These are phyloP conservation scores for Hydroisotoma schaefferi DNA, from an alignment of 2,888 invertebrate genomes.

Conservation along the genomic window DNA sequence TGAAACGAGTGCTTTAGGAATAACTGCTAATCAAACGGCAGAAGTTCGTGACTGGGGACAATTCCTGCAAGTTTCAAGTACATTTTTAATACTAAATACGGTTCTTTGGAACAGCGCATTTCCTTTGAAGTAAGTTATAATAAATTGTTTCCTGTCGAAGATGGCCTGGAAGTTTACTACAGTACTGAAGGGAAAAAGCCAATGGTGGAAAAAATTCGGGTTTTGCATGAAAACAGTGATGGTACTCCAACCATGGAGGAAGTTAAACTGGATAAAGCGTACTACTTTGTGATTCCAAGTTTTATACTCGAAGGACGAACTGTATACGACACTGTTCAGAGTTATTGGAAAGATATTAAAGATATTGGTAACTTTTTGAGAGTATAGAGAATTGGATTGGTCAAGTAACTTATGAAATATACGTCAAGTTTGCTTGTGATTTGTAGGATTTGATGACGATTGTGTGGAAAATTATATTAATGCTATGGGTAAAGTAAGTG, in stretches of 20 bases:
- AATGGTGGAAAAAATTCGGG: constrained; percentile 20
- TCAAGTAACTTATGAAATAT: background rate
- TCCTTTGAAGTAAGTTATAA: background rate
- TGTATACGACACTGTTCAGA: constrained; percentile 25
- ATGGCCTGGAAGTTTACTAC: constrained; percentile 42
- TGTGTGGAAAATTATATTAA: constrained; percentile 34
- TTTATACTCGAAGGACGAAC: constrained; percentile 30
- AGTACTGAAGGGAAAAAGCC: constrained; percentile 5
- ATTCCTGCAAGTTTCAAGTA: constrained; percentile 47
- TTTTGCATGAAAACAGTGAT: constrained; percentile 20
- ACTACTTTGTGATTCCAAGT: constrained; percentile 41
- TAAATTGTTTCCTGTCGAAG: constrained; percentile 17
- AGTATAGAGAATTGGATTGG: background rate
- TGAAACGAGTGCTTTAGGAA: constrained; percentile 28
- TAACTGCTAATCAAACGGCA: constrained; percentile 12
- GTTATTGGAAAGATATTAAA: background rate
- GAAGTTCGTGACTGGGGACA: constrained; percentile 39
- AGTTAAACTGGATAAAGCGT: constrained; percentile 16
- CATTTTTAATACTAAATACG: background rate
- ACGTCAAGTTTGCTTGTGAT: too few relatives aligned
- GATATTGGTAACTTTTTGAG: background rate
- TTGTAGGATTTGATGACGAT: constrained; percentile 39
- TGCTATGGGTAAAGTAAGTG: constrained; percentile 12
- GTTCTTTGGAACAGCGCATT: background rate
- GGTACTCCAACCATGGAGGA: constrained; percentile 25